These are phyloP conservation scores for Dynastes tityus DNA, from an alignment of 2,888 invertebrate genomes.

Conservation along the genomic window DNA sequence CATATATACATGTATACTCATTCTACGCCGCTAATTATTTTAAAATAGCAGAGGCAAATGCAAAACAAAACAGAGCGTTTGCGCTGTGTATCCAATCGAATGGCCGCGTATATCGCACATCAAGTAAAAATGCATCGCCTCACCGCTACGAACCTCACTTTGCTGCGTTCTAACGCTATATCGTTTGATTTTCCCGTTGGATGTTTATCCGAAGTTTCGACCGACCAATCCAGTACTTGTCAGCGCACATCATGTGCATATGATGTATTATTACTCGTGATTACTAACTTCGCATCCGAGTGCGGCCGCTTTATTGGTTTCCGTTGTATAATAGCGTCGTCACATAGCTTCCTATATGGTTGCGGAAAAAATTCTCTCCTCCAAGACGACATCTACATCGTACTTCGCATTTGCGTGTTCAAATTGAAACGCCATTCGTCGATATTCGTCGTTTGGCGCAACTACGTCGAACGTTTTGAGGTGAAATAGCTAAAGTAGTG, in stretches of 20 bases:
- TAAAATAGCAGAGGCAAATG: conserved; percentile 1
- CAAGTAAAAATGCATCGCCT: conserved; percentile 1
- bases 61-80: conserved; percentile 15
- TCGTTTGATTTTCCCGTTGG: not conserved
- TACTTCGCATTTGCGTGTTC: not conserved
- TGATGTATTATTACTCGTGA: not conserved
- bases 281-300: not conserved
- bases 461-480: conserved; percentile 14
- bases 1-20: not conserved
- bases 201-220: not conserved
- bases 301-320: not conserved
- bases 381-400: too few species aligned
- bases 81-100: conserved; percentile 22
- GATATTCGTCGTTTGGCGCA: conserved; percentile 2
- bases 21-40: conserved; percentile 34
- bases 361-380: not conserved
- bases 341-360: not conserved
- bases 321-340: not conserved
- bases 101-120: conserved; percentile 2
- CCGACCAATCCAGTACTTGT: conserved; percentile 3
- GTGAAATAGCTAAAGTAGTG: not conserved
- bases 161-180: not conserved
- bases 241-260: not conserved
- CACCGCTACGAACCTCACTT: not conserved
- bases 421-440: not conserved